Evolutionary conservation across 2,888 invertebrate species (phyloP), one percentile per base, ranked within the genome.

Genomic region (Caprella mutica): DNA sequence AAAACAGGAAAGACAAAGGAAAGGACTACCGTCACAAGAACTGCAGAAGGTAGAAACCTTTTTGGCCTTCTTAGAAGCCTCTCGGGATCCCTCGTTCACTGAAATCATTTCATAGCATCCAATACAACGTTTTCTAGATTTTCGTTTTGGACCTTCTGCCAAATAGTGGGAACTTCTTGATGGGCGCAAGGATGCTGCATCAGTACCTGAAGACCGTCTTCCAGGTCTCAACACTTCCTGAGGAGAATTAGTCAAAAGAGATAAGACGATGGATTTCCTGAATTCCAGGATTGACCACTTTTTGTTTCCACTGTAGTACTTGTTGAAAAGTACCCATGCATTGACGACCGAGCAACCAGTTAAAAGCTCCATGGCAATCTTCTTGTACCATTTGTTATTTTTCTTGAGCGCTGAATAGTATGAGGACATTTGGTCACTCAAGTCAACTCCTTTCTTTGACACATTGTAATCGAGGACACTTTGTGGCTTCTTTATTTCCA

Each of bases 371-470:
- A 58, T 8, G 2, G 53, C 48, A n/a, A 52, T n/a, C 30, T 53
- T 46, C 35, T 29, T 39, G 39, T 46, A 53, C 52, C 44, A 53
- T 30, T 58, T 53, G 26, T 46, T 52, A 29, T 24, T 52, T 48
- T 46, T 53, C 44, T 39, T 58, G 17, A 53, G 17, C 17, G 53
- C 29, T 58, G 46, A 38, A 27, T 53, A 33, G 48, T 53, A 46
- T n/a, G 44, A 30, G 8, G 53, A 29, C 58, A 58, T 53, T 29
- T 53, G 58, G 29, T 58, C 58, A 26, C 44, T 38, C 17, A 53
- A 5, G 38, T 53, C 52, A 24, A 58, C 52, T 35, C 53, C 58
- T 58, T 58, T 58, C 26, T 52, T 53, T 23, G 52, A 46, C 14
- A 26, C 19, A 48, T 58, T 53, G 19, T 48, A 58, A 30, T 58